phyloP scores from a whole-genome alignment of 1,140 invertebrate genomes.

The Acyrthosiphon pisum region DNA sequence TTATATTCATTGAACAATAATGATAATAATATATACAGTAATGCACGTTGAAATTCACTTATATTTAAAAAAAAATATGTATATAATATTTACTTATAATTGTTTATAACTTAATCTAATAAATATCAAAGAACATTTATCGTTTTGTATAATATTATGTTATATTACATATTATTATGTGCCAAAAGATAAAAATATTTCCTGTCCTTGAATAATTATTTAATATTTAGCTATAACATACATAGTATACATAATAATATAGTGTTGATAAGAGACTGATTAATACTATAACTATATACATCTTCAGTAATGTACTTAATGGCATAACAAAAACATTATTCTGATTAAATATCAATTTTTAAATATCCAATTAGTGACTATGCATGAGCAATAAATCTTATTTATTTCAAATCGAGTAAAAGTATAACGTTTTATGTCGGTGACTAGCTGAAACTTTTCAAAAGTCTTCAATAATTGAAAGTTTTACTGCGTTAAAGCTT shows the following conservation, averaged over 20 bases:
- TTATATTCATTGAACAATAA: background rate
- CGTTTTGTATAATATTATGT: background rate
- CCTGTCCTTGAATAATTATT: background rate
- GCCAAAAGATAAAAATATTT: background rate
- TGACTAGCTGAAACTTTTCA: background rate
- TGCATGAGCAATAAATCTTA: background rate
- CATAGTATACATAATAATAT: too few relatives aligned
- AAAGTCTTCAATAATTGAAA: slow-evolving; percentile 21
- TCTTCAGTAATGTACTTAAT: background rate
- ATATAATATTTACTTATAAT: background rate
- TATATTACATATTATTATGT: background rate
- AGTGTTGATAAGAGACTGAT: too few relatives aligned
- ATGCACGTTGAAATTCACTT: background rate
- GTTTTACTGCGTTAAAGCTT: background rate
- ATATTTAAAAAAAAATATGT: background rate
- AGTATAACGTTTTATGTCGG: background rate
- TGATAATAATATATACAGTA: background rate
- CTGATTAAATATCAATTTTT: background rate
- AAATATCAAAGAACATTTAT: background rate
- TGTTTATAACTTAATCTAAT: background rate
- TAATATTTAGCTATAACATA: background rate
- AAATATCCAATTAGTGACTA: background rate
- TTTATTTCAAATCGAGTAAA: background rate
- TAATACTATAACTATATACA: too few relatives aligned
- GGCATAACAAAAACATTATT: background rate